These are phyloP conservation scores for Pantherophis guttatus DNA, from an alignment of 2,113 vertebrate genomes.

Conservation along the genomic window DNA sequence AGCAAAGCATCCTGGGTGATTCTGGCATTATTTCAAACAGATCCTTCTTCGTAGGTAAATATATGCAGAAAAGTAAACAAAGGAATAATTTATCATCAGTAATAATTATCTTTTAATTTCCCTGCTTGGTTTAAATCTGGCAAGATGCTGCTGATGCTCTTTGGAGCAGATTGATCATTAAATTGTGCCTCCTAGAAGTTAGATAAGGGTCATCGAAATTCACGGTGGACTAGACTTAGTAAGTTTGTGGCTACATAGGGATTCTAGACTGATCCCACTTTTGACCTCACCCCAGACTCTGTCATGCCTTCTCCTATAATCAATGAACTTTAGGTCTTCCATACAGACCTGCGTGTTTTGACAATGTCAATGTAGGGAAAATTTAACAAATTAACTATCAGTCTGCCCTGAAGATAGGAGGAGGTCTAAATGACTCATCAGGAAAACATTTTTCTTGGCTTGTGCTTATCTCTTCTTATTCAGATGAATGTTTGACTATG, in stretches of 20 bases:
- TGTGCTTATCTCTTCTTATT: not conserved
- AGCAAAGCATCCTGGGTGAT: not conserved
- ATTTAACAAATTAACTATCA: not conserved
- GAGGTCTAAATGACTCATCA: not conserved
- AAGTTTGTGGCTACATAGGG: not conserved
- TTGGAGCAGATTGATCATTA: not conserved
- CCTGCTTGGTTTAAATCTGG: not conserved
- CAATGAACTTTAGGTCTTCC: not conserved
- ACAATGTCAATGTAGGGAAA: not conserved
- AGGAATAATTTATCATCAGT: not conserved
- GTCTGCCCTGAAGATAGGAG: not conserved
- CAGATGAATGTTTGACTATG: not conserved
- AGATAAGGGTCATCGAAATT: not conserved
- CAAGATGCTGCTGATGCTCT: not conserved
- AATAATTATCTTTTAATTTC: not conserved
- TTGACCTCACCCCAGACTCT: not conserved
- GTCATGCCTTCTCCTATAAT: not conserved
- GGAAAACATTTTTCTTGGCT: not conserved
- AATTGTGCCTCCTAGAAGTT: not conserved
- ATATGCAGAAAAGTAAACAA: not conserved
- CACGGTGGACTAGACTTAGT: not conserved
- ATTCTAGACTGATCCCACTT: not conserved
- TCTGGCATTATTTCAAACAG: not conserved
- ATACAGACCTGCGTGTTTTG: not conserved
- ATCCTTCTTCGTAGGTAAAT: not conserved